Conservation (phyloP, 2,797 vertebrate species). For the Scleropages formosus region DNA sequence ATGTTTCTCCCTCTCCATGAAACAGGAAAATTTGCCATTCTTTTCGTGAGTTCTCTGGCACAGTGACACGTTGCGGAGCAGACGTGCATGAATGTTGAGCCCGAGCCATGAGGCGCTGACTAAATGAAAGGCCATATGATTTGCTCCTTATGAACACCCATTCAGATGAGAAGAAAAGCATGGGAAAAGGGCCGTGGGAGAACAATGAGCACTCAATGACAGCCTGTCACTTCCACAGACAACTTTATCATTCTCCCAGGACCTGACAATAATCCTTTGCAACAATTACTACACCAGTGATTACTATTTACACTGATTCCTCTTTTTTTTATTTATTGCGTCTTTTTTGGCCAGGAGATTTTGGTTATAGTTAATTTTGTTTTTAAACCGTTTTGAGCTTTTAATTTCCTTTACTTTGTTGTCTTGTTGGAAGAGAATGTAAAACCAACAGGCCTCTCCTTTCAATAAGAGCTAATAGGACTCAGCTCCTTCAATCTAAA, state of each 20-base stretch:
- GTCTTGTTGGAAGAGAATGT: constrained; percentile 19
- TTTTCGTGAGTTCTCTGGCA: too few relatives aligned
- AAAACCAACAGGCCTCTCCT: constrained; percentile 5
- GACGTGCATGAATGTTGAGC: too few relatives aligned
- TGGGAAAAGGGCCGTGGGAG: constrained; percentile 11
- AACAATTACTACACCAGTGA: constrained; percentile 7
- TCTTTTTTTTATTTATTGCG: not conserved
- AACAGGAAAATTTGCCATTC: too few relatives aligned
- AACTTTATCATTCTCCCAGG: constrained; percentile 38
- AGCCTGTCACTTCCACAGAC: constrained; percentile 42
- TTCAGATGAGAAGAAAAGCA: constrained; percentile 3
- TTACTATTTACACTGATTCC: constrained; percentile 9
- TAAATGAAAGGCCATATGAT: not conserved
- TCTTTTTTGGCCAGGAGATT: not conserved
- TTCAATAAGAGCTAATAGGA: not conserved
- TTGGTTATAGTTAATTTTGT: not conserved
- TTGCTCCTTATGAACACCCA: constrained; percentile 7
- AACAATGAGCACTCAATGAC: constrained; percentile 37
- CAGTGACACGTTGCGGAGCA: too few relatives aligned
- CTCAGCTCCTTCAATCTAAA: constrained; percentile 27
- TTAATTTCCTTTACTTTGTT: constrained; percentile 14
- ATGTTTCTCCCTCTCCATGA: too few relatives aligned
- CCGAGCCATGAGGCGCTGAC: not conserved
- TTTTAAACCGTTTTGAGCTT: not conserved
- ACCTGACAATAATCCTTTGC: not conserved